phyloP scores from a whole-genome alignment of 2,888 invertebrate genomes.

The Apamea monoglypha region DNA sequence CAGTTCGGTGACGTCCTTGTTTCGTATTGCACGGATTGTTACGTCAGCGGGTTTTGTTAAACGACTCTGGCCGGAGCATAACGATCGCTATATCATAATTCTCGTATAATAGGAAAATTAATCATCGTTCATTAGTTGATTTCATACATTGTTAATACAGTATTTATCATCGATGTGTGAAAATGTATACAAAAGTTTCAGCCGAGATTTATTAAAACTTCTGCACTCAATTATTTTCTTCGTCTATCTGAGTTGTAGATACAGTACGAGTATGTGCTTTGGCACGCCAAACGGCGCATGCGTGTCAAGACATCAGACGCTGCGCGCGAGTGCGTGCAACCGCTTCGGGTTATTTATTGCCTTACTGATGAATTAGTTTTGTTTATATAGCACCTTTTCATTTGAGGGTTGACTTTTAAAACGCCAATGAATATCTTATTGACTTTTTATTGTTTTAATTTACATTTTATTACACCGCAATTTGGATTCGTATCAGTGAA shows the following conservation, averaged over 20 bases:
- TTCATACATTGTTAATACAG: constrained; percentile 41
- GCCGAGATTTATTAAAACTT: constrained; percentile 62
- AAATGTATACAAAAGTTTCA: constrained; percentile 59
- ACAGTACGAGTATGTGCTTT: constrained; percentile 79
- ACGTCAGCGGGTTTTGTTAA: constrained; percentile 76
- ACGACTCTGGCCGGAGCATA: constrained; percentile 52
- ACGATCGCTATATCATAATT: constrained; percentile 44
- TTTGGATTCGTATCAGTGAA: constrained; percentile 61
- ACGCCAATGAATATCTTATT: constrained; percentile 84
- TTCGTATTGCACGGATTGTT: constrained; percentile 73
- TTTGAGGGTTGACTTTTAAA: constrained; percentile 81
- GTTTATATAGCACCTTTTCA: constrained; percentile 82
- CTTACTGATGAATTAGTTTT: constrained; percentile 81
- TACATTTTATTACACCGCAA: constrained; percentile 72
- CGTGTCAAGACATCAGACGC: constrained; percentile 83
- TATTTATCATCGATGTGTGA: constrained; percentile 46
- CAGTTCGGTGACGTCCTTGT: constrained; percentile 77
- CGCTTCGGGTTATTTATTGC: constrained; percentile 85
- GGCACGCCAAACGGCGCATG: constrained; percentile 85
- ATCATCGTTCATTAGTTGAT: constrained; percentile 53
- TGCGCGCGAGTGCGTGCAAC: constrained; percentile 88
- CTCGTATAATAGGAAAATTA: constrained; percentile 39
- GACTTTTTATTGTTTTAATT: constrained; percentile 74
- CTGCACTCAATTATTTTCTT: constrained; percentile 67
- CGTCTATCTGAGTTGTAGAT: constrained; percentile 73